phyloP scores from a whole-genome alignment of 2,797 vertebrate species.

The Sebastes diaconus region DNA sequence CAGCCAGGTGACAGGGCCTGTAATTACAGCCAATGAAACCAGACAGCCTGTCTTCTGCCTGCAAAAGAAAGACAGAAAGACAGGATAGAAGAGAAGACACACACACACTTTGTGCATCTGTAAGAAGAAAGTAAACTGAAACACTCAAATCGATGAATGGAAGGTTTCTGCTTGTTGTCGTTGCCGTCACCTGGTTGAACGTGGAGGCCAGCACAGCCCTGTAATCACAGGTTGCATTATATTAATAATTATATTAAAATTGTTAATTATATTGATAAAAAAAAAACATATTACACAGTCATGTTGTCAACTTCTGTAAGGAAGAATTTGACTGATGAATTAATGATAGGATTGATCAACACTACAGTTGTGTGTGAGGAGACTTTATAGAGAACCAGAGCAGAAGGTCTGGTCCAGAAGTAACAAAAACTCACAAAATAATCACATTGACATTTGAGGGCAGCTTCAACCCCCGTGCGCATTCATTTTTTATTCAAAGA shows the following conservation, averaged over 20 bases:
- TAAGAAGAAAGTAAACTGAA: not conserved
- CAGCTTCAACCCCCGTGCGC: no score
- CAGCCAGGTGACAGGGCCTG: conserved; percentile 63
- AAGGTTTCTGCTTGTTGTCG: not conserved
- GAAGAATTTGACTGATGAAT: not conserved
- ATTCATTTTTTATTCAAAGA: no score
- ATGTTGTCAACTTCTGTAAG: not conserved
- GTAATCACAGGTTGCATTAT: not conserved
- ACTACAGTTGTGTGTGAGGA: not conserved
- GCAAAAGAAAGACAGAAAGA: not conserved
- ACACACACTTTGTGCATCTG: not conserved
- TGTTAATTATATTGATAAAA: no score
- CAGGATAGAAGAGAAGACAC: not conserved
- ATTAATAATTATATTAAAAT: no score
- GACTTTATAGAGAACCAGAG: no score
- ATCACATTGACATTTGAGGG: no score
- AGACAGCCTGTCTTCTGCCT: conserved; percentile 68
- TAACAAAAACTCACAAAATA: no score
- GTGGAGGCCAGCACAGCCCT: not conserved
- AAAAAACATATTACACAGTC: not conserved
- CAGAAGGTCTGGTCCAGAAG: no score
- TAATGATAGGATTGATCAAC: not conserved
- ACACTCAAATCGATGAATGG: not conserved
- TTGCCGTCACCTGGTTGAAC: not conserved
- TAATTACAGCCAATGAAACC: conserved; percentile 71